Base-by-base conservation (phyloP, 2,888 invertebrate genomes). In the Drosophila borealis region DNA sequence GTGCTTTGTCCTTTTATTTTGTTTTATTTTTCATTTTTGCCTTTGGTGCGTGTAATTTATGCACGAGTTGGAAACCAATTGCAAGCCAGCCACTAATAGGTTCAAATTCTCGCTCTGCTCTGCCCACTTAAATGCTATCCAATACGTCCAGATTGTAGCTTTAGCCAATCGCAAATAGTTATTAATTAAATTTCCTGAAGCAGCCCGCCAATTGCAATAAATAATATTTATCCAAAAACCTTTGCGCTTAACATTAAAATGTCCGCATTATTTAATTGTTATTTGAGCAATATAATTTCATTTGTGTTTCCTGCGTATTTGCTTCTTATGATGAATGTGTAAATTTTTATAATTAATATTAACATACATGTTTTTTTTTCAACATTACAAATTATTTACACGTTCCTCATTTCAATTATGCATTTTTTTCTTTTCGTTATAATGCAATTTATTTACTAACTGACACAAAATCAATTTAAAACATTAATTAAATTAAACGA, bases 1-100 rank as follows among this genome's bases (percentile, higher is more conserved):
- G 6, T 36, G 10, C 13, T 46, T 53, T 49, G 44, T 48, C 57
- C 21, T 34, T 53, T 51, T 51, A 5, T 37, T 51, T 41, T 17
- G 17, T 21, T 42, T 34, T 54, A 13, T 57, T 45, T 62, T 42
- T 21, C 17, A n/a, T 42, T 50, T 21, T 50, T 63, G 56, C 9
- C 60, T 59, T 60, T 59, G 57, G 51, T 49, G 25, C 73, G 70
- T 75, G 81, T 87, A 87, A 82, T 84, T 87, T 84, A 78, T 78
- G 70, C 73, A 72, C 70, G 75, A 77, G 44, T 49, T 70, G 56
- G 42, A 69, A 67, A 53, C 64, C 70, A 66, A 80, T 78, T 71
- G 60, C 60, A 55, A 59, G 51, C 55, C 57, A 61, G 48, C 51
- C 29, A 46, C 64, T 68, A 62, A 71, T 71, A 71, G 59, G 76